Evolutionary conservation across 2,888 invertebrate species (phyloP).

Genomic region (Pachycephus smyrnensis): DNA sequence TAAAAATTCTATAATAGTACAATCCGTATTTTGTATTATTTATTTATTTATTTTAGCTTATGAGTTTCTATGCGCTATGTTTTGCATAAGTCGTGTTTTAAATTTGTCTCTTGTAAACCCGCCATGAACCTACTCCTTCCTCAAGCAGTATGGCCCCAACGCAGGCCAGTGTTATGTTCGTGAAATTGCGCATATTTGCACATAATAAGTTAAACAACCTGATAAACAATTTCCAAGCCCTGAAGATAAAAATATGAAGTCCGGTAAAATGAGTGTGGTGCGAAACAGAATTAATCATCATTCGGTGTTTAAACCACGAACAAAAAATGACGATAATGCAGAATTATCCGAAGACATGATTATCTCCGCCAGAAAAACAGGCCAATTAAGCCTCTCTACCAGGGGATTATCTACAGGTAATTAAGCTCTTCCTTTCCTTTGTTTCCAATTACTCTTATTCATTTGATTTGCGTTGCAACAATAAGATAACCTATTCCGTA

Average conservation of each 20-base stretch:
- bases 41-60: not conserved
- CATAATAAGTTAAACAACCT: not conserved
- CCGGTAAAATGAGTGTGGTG: constrained; percentile 34
- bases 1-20: not conserved
- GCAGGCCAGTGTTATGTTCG: not conserved
- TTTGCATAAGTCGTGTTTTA: not conserved
- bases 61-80: not conserved
- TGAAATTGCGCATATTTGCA: not conserved
- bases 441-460: constrained; percentile 7
- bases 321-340: constrained; percentile 77
- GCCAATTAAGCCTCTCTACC: constrained; percentile 83
- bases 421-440: constrained; percentile 31
- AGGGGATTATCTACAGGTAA: constrained; percentile 80
- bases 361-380: constrained; percentile 84
- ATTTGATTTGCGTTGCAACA: not conserved
- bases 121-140: not conserved
- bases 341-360: constrained; percentile 79
- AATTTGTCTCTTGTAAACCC: not conserved
- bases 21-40: not conserved
- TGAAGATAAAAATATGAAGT: not conserved
- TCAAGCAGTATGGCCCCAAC: not conserved
- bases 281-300: constrained; percentile 43
- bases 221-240: not conserved
- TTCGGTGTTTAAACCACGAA: constrained; percentile 79
- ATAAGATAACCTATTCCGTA: constrained; percentile 4